Conservation (phyloP, 2,113 vertebrate species). For the Pycnonotus jocosus region DNA sequence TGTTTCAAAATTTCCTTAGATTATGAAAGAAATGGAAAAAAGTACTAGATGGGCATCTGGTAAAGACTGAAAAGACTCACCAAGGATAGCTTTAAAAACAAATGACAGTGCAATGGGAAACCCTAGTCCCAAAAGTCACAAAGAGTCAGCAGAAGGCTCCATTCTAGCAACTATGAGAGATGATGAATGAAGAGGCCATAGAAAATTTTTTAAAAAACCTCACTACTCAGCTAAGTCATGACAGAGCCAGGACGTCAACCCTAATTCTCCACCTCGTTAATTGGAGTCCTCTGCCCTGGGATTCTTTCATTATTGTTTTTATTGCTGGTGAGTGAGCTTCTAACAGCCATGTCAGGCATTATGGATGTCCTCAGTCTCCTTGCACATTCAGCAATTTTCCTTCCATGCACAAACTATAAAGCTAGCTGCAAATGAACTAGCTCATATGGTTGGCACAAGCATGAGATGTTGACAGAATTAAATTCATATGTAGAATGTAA, state of each 20-base stretch:
- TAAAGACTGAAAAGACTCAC: not conserved
- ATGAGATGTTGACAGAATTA: not conserved
- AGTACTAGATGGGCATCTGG: not conserved
- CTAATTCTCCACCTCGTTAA: not conserved
- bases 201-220: no score
- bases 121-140: not conserved
- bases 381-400: not conserved
- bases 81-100: not conserved
- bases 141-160: not conserved
- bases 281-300: not conserved
- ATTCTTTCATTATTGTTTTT: not conserved
- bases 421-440: not conserved
- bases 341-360: not conserved
- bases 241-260: not conserved
- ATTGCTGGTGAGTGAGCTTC: not conserved
- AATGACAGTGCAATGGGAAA: accelerated
- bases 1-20: not conserved
- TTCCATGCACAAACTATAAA: not conserved
- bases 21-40: not conserved
- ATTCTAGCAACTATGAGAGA: not conserved
- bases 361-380: not conserved
- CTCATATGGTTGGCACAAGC: not conserved
- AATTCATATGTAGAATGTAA: not conserved
- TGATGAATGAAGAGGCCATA: not conserved
- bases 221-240: not conserved